Conservation (phyloP, 2,797 vertebrate genomes). For the Microctenopoma lineatum region DNA sequence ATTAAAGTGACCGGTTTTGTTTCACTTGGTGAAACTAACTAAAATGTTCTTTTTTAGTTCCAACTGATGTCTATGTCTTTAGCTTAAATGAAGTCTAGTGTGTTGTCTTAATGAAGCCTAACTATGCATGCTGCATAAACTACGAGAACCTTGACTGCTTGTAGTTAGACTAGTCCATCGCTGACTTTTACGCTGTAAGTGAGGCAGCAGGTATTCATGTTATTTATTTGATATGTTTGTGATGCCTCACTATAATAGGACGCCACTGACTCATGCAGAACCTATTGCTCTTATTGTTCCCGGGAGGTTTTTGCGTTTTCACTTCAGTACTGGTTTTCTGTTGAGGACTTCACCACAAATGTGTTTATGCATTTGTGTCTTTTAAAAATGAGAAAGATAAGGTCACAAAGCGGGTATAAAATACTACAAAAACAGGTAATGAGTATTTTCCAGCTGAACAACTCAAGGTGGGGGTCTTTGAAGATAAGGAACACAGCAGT, state of each 20-base stretch:
- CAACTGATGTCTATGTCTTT: neutral
- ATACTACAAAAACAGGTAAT: no score
- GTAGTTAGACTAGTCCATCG: neutral
- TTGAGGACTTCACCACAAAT: neutral
- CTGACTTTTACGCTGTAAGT: neutral
- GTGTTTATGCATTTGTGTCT: neutral
- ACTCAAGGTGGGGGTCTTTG: neutral
- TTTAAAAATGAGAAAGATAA: neutral
- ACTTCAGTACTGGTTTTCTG: neutral
- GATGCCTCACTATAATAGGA: neutral
- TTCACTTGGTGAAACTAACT: neutral
- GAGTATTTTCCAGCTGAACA: no score
- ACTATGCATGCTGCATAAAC: neutral
- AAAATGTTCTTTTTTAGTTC: neutral
- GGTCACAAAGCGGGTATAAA: neutral
- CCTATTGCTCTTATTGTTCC: neutral
- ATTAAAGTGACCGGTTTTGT: no score
- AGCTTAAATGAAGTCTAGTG: neutral
- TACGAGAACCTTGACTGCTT: neutral
- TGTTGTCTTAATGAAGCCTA: neutral
- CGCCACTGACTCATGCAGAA: neutral
- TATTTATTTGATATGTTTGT: neutral
- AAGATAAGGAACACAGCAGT: neutral
- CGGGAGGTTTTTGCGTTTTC: neutral
- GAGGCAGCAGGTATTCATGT: neutral